Base-by-base conservation (phyloP, 1,140 invertebrate species). In the Dysdera silvatica region DNA sequence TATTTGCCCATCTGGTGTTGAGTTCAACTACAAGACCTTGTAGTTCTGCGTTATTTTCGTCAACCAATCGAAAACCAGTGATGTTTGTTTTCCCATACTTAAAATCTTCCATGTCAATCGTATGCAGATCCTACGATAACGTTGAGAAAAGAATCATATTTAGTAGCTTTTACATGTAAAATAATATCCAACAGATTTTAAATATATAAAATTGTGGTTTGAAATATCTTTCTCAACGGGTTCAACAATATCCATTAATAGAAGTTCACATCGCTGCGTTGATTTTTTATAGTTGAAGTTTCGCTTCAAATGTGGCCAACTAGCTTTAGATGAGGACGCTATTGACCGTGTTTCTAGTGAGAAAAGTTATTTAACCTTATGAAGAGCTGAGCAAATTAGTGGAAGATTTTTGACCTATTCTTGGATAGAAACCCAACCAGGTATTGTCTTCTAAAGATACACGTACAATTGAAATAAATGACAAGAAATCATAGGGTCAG, bases 61-160 rank as follows among this genome's bases (percentile, higher is more conserved):
- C 86, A 3, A 92, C 83, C 65, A 94, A 48, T 24, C 67, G 67
- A 49, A 67, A 63, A 24, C 67, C 68, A 45, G 63, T 65, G 28
- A 74, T 71, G 47, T 70, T 73, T n/a, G 70, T 57, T 24, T 58
- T 53, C 23, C 58, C 54, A 60, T 72, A 66, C 29, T 69, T 67
- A 54, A 73, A 74, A 40, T 71, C 65, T 43, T 73, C 71, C 61
- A 74, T 53, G 53, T 74, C 65, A 47, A 73, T 61, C 10, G 73
- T 70, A 24, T 71, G 69, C 12, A 71, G 35, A 65, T 74, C 72
- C 67, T 71, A n/a, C n/a, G n/a, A n/a, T n/a, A n/a, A n/a, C n/a
- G n/a, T n/a, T n/a, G n/a, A n/a, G 40, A 37, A 70, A 69, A 54
- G 4, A 61, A 41, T 16, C 29, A 33, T 33, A 37, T 51, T 32